Percentiles rank a stretch among this genome's conserved stretches.
phyloP scores from a whole-genome alignment of 2,797 vertebrate genomes.

The Selene dorsalis region DNA sequence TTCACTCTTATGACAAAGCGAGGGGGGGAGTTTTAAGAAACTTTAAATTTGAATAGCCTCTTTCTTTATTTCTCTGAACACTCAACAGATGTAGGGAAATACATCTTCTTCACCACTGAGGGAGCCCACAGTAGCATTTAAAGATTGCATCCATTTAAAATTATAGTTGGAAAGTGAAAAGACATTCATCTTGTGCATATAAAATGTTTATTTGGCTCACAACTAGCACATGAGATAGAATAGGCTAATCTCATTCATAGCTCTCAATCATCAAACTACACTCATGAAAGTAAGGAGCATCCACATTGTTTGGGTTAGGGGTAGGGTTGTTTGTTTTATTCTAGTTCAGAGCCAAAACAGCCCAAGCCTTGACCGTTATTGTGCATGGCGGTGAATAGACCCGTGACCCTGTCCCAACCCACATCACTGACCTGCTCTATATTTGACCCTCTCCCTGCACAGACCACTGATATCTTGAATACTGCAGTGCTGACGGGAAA shows the following conservation, averaged over 20 bases:
- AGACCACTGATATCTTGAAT: constrained; percentile 93
- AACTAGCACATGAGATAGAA: not conserved
- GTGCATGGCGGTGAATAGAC: not conserved
- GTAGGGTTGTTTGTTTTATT: not conserved
- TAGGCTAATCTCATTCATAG: not conserved
- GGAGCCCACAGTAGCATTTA: not conserved
- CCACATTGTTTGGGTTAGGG: too few species aligned
- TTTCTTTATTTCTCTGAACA: not conserved
- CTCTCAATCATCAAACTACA: not conserved
- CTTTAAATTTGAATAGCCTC: not conserved
- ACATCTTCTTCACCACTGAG: not conserved
- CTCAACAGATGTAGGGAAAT: not conserved
- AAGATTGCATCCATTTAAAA: not conserved
- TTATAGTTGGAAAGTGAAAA: not conserved
- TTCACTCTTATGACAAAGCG: not conserved
- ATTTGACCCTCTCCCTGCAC: constrained; percentile 20
- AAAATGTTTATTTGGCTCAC: not conserved
- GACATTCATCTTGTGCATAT: not conserved
- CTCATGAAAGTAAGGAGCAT: not conserved
- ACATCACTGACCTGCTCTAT: not conserved
- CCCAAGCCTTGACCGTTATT: not conserved
- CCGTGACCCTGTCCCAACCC: not conserved
- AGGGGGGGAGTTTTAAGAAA: not conserved
- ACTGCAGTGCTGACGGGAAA: constrained; percentile 92
- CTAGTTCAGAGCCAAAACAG: not conserved